Evolutionary conservation across 2,113 vertebrate species (phyloP), one percentile per base, ranked within the genome.

Genomic region (Beaufortia kweichowensis): DNA sequence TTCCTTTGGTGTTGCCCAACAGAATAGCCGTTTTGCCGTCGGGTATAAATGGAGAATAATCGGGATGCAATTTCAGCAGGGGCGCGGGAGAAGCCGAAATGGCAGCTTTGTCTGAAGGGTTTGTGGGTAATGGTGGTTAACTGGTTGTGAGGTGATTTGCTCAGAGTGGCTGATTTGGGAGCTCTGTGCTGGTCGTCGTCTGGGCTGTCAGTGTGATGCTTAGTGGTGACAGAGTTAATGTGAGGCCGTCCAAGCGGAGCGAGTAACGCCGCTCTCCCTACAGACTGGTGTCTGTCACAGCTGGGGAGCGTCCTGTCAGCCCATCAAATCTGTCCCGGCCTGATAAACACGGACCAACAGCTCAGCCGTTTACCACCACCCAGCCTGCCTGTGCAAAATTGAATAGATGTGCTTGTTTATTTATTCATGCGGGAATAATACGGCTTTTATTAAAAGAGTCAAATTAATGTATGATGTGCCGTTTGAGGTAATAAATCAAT

Each of bases 341-440:
- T 88, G 88, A 91, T 91, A 91, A 91, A 90, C 86, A 85, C 88
- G 69, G 85, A 86, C 86, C 85, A 82, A 77, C 87, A 84, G 81
- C 82, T 76, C 76, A 89, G 86, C 87, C 88, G 90, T 90, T 90
- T 88, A 80, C 85, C 60, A 68, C 62, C 71, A 60, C 64, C 79
- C 77, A 43, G 4, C 56, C 55, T 69, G 21, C 21, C 48, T 41
- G 3, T 33, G 12, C 2, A 14, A 41, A 26, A 75, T 46, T 79
- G 41, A 75, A 65, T 85, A 43, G 50, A 78, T 41, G n/a, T 43
- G 65, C 26, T 76, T 65, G 11, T 86, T 88, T 87, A 90, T 91
- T 91, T 90, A 90, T 91, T 87, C 86, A 91, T 90, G 79, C 85
- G 81, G 82, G 78, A 87, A 86, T 87, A 90, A 87, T 78, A 33